Evolutionary conservation across 37 sponge, comb jelly and placozoan species (phyloP).

Genomic region (Ianthella basta): DNA sequence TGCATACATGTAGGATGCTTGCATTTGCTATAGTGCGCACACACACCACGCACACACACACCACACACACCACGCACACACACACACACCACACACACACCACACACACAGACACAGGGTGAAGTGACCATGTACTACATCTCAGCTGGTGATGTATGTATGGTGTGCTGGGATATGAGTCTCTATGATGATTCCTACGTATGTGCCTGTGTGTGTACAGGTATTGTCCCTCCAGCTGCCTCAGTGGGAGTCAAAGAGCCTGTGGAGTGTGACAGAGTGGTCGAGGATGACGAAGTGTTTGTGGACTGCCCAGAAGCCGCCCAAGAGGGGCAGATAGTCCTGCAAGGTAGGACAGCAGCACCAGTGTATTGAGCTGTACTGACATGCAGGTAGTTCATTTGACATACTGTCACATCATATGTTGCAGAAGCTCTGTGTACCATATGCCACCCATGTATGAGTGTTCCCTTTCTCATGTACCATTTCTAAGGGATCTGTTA

Average conservation of each 20-base stretch:
- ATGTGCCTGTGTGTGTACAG: background rate
- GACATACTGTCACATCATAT: too few species aligned
- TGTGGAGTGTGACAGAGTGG: slow-evolving; percentile 1
- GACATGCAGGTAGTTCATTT: too few species aligned
- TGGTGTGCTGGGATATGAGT: too few species aligned
- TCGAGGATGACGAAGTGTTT: slow-evolving; percentile 25
- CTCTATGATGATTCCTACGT: too few species aligned
- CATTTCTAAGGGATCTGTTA: too few species aligned
- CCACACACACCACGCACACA: too few species aligned
- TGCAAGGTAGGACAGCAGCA: background rate
- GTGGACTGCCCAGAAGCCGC: slow-evolving; percentile 17
- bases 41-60: too few species aligned
- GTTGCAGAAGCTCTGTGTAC: too few species aligned
- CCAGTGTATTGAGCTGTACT: too few species aligned
- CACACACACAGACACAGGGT: background rate
- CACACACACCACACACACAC: background rate
- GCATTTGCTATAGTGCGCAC: too few species aligned
- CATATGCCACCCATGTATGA: too few species aligned
- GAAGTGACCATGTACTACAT: background rate
- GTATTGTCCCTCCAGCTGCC: slow-evolving; percentile 25
- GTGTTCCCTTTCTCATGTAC: too few species aligned
- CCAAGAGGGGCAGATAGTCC: background rate
- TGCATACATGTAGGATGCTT: background rate
- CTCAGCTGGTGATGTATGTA: background rate
- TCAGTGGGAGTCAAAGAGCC: slow-evolving; percentile 1